These are phyloP conservation scores for Dipodomys spectabilis DNA, from an alignment of 2,113 vertebrate genomes.

Conservation along the genomic window DNA sequence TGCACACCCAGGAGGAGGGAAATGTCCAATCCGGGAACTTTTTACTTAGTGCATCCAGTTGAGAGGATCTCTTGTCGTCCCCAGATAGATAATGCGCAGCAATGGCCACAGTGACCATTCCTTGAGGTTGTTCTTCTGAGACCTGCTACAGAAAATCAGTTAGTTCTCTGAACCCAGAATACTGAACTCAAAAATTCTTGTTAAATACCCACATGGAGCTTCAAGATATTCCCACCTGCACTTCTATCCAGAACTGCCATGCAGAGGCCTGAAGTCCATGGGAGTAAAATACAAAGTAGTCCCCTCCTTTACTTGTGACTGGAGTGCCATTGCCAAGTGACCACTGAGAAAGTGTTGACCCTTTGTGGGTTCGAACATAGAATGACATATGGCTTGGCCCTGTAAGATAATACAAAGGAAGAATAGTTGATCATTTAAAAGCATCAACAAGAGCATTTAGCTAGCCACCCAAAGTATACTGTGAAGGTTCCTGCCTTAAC, in stretches of 20 bases:
- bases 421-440: neutral
- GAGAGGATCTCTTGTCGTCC: conserved; percentile 90
- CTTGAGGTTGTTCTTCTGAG: conserved; percentile 83
- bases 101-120: conserved; percentile 92
- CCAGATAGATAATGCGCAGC: conserved; percentile 95
- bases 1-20: conserved; percentile 95
- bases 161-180: neutral
- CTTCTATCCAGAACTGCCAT: conserved; percentile 96
- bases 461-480: neutral
- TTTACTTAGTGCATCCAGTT: conserved; percentile 87
- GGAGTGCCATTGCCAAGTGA: conserved; percentile 94
- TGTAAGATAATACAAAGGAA: conserved; percentile 68
- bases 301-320: conserved; percentile 88
- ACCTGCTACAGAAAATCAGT: conserved; percentile 81
- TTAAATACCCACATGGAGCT: neutral
- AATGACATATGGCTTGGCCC: conserved; percentile 97
- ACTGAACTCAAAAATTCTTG: neutral
- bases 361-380: conserved; percentile 89
- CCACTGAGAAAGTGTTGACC: conserved; percentile 90
- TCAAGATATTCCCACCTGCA: conserved; percentile 87
- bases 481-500: neutral
- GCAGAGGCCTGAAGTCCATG: conserved; percentile 91
- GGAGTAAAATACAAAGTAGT: conserved; percentile 98
- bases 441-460: neutral
- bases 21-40: conserved; percentile 94